Evolutionary conservation across 2,797 vertebrate species (phyloP).

Genomic region (Apogon hyalosoma): DNA sequence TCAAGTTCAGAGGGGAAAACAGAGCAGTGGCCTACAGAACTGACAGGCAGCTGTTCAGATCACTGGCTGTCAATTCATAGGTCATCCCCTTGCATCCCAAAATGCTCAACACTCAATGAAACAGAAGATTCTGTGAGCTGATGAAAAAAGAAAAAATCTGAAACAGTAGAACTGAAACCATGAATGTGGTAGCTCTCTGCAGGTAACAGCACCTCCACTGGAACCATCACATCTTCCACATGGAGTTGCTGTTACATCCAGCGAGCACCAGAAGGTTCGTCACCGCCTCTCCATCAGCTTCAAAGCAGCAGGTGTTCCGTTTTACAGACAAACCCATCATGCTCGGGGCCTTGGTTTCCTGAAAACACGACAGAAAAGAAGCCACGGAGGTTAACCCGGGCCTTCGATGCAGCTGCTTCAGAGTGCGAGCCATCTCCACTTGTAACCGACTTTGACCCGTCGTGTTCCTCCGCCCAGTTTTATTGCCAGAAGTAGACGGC

Average conservation of each 20-base stretch:
- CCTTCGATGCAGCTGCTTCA: conserved; percentile 50
- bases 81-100: conserved; percentile 88
- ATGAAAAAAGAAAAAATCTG: no score
- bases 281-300: neutral
- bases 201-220: conserved; percentile 94
- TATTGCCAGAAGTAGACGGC: conserved; percentile 78
- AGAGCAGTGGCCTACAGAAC: conserved; percentile 93
- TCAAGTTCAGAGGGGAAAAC: conserved; percentile 74
- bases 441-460: conserved; percentile 80
- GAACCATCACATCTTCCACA: conserved; percentile 88
- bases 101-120: neutral
- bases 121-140: neutral
- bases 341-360: no score
- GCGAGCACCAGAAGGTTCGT: conserved; percentile 72
- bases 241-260: conserved; percentile 97
- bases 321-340: conserved; percentile 5
- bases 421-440: conserved; percentile 52
- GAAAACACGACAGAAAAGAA: neutral
- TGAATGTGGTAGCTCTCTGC: conserved; percentile 74
- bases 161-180: no score
- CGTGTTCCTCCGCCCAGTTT: conserved; percentile 81
- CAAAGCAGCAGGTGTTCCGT: neutral
- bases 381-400: conserved; percentile 44
- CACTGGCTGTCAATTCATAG: conserved; percentile 96
- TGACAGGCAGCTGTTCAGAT: conserved; percentile 87